Evolutionary conservation across 30 jellyfish, hydroid and myxozoan species (phyloP), one percentile per base, ranked within the genome.

Genomic region (Pseudorhiza aurosa): DNA sequence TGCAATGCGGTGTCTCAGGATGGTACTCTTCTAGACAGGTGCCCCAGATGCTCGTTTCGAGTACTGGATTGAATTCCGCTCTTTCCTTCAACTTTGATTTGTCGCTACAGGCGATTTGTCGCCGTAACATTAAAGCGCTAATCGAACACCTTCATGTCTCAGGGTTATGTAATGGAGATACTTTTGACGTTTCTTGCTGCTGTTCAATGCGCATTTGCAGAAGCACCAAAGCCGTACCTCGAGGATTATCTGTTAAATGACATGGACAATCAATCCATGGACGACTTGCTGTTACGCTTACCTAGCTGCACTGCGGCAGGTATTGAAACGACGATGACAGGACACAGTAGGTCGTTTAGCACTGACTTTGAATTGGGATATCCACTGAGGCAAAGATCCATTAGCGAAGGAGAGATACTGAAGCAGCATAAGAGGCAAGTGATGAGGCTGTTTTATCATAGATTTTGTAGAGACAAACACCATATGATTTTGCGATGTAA

Each of bases 121-220:
- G n/a, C n/a, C n/a, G n/a, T n/a, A n/a, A n/a, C n/a, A n/a, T n/a
- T n/a, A n/a, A n/a, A n/a, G n/a, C n/a, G n/a, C n/a, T n/a, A n/a
- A n/a, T n/a, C n/a, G n/a, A n/a, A n/a, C n/a, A n/a, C n/a, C n/a
- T n/a, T n/a, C n/a, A n/a, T n/a, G n/a, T 36, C 58, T 37, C 63
- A 92, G 98, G 98, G 98, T 47, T 92, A 92, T 44, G 95, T 85
- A n/a, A 72, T 92, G 96, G 98, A 92, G 43, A 92, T 92, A 36
- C 67, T 92, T 27, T 32, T 83, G 85, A 92, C 98, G 1, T 85
- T 92, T 50, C 83, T 92, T 22, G 75, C 98, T 31, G 98, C 93
- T 25, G 98, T 92, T 33, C 96, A 85, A 40, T 83, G 84, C 42
- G 98, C 98, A 18, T 85, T 85, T 36, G 72, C 93, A 3, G 97